Percentiles rank a stretch among this genome's conserved stretches.
Evolutionary conservation across 2,797 vertebrate genomes (phyloP).

Genomic region (Austrolebias charrua): DNA sequence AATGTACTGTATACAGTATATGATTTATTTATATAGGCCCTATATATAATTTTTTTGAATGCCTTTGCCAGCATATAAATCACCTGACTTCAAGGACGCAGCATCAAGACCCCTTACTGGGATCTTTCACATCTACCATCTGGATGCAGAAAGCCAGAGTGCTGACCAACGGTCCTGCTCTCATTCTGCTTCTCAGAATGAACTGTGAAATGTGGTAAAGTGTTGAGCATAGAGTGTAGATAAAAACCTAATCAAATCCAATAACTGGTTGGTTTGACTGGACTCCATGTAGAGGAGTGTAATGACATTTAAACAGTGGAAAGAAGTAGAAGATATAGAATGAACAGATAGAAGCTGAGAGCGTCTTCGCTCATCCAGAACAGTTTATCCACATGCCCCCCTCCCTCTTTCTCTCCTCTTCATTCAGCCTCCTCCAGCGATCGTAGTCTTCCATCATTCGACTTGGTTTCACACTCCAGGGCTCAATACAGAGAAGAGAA

Average conservation of each 20-base stretch:
- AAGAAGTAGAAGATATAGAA: constrained; percentile 19
- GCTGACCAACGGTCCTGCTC: constrained; percentile 74
- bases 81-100: constrained; percentile 78
- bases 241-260: constrained; percentile 50
- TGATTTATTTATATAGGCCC: too few species aligned
- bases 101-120: constrained; percentile 77
- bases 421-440: constrained; percentile 34
- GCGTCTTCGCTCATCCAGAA: constrained; percentile 60
- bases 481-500: constrained; percentile 61
- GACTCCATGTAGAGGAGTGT: constrained; percentile 31
- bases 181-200: constrained; percentile 62
- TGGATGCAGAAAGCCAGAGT: constrained; percentile 73
- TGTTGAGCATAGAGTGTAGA: constrained; percentile 27
- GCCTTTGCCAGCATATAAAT: constrained; percentile 75
- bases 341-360: constrained; percentile 40
- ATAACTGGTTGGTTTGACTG: constrained; percentile 28
- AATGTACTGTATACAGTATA: too few species aligned
- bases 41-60: too few species aligned
- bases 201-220: constrained; percentile 33
- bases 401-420: constrained; percentile 15
- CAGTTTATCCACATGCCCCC: constrained; percentile 42
- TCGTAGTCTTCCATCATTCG: constrained; percentile 53
- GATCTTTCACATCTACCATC: constrained; percentile 78
- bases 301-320: constrained; percentile 33
- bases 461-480: constrained; percentile 63